Percentiles rank a stretch among this genome's conserved stretches.
Conservation (phyloP, 2,797 vertebrate genomes). For the Sitta carolinensis region DNA sequence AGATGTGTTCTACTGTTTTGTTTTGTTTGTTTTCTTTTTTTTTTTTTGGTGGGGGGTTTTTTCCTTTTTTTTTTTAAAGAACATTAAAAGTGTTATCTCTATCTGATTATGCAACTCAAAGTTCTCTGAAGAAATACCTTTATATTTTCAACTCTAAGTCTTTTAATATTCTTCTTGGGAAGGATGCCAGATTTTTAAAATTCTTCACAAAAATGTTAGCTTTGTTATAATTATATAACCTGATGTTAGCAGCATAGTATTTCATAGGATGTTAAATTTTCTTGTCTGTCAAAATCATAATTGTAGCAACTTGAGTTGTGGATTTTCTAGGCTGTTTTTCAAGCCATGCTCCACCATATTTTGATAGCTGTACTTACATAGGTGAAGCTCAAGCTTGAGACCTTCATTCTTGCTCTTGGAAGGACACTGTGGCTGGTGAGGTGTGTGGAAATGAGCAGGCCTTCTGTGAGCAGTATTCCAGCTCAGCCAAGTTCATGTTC, state of each 20-base stretch:
- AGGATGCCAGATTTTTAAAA: background rate
- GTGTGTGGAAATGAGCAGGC: background rate
- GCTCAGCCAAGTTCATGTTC: background rate
- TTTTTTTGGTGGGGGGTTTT: no score
- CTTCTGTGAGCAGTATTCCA: background rate
- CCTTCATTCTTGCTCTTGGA: background rate
- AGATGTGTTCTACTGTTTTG: background rate
- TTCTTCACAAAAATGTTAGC: background rate
- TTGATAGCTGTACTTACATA: background rate
- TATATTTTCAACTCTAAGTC: background rate
- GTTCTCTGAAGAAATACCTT: background rate
- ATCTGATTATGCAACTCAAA: background rate
- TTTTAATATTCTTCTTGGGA: background rate
- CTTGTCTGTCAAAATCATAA: background rate
- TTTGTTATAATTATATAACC: background rate
- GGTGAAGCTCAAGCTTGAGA: background rate
- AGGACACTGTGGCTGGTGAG: background rate
- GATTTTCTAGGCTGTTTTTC: background rate
- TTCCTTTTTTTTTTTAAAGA: background rate
- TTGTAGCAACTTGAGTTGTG: background rate
- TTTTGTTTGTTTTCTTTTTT: background rate
- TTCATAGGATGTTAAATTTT: background rate
- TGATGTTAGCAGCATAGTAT: background rate
- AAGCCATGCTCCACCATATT: background rate
- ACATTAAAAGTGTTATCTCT: background rate